Conservation (phyloP, 2,113 vertebrate species). For the Eurypyga helias region DNA sequence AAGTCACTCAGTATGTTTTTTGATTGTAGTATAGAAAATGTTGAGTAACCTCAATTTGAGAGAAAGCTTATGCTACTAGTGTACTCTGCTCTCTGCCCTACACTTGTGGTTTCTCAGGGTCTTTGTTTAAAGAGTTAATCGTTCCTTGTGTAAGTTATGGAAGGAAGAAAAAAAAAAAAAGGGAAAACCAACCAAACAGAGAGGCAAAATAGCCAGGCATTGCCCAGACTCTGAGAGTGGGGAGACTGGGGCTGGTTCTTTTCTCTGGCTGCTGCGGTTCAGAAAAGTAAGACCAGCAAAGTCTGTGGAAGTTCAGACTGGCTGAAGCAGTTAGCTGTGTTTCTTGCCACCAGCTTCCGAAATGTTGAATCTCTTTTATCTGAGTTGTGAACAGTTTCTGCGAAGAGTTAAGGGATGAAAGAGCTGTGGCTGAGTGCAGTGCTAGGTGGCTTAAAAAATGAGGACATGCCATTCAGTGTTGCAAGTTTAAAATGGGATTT, state of each 20-base stretch:
- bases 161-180: background rate
- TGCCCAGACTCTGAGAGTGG: background rate
- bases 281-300: background rate
- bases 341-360: background rate
- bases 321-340: background rate
- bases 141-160: background rate
- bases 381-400: background rate
- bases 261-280: background rate
- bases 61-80: background rate
- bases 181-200: background rate
- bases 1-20: conserved; percentile 73
- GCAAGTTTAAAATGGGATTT: background rate
- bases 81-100: accelerated
- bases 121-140: background rate
- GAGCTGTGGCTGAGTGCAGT: background rate
- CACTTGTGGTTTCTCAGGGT: background rate
- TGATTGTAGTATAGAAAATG: background rate
- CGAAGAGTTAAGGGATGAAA: background rate
- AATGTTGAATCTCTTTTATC: background rate
- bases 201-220: background rate
- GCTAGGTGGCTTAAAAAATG: background rate
- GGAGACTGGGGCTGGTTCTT: background rate
- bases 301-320: background rate
- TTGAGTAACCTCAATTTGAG: background rate
- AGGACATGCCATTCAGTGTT: background rate